Conservation (phyloP, 2,113 vertebrate species). For the Podarcis muralis region DNA sequence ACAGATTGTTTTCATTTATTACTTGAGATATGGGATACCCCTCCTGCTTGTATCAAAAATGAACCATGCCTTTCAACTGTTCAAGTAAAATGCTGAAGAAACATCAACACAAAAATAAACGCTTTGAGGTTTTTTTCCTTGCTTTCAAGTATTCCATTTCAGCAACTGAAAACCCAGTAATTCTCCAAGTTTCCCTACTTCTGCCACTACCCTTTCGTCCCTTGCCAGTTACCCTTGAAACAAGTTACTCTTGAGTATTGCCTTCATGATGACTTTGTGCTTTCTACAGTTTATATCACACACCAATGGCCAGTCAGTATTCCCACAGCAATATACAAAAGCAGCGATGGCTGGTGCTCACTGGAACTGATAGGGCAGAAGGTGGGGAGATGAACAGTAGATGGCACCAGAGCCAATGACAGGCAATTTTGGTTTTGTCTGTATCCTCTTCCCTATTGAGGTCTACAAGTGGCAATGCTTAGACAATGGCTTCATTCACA, state of each 20-base stretch:
- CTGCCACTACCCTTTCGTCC: background rate
- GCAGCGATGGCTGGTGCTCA: too few species aligned
- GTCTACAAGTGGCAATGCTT: too few species aligned
- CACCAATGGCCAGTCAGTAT: too few species aligned
- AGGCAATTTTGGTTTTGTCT: too few species aligned
- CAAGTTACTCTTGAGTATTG: background rate
- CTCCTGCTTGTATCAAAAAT: background rate
- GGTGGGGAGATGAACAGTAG: too few species aligned
- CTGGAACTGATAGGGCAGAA: too few species aligned
- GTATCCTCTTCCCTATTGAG: too few species aligned
- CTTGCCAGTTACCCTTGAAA: background rate
- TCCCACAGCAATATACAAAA: too few species aligned
- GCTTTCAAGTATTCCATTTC: background rate
- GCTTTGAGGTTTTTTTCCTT: too few species aligned
- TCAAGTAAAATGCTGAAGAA: background rate
- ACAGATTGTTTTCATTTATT: background rate
- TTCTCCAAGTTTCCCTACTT: background rate
- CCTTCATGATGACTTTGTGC: background rate
- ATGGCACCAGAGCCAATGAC: too few species aligned
- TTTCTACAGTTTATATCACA: background rate
- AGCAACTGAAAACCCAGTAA: background rate
- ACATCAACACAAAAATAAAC: too few species aligned
- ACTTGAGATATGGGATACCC: background rate
- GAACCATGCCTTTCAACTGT: background rate
- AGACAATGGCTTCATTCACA: too few species aligned